phyloP scores from a whole-genome alignment of 2,888 invertebrate species.

The Philopedon plagiatum region DNA sequence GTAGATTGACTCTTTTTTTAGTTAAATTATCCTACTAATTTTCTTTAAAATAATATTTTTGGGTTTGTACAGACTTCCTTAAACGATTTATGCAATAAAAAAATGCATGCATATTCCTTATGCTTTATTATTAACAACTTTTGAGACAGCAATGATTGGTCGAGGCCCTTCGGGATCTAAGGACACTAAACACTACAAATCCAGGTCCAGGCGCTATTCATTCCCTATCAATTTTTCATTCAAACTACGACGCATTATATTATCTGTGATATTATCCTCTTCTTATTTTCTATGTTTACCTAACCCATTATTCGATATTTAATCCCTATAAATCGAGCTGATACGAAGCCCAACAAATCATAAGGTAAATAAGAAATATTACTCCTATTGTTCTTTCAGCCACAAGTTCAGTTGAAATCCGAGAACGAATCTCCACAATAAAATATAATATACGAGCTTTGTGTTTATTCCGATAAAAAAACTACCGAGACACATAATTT shows the following conservation, averaged over 20 bases:
- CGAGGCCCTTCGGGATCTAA: no score
- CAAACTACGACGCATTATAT: neutral
- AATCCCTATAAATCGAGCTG: slow-evolving; percentile 30
- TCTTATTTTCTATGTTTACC: slow-evolving; percentile 17
- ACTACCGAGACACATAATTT: slow-evolving; percentile 11
- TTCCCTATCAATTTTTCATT: neutral
- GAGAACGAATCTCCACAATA: slow-evolving; percentile 29
- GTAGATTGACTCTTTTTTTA: no score
- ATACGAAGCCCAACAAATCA: slow-evolving; percentile 31
- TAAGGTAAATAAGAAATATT: slow-evolving; percentile 30
- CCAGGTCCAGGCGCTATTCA: neutral
- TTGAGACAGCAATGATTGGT: no score
- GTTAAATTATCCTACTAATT: no score
- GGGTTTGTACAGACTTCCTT: no score
- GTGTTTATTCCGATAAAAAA: slow-evolving; percentile 23
- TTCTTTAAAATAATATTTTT: no score
- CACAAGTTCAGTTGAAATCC: slow-evolving; percentile 28
- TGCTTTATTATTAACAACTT: no score
- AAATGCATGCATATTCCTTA: no score
- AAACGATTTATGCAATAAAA: no score
- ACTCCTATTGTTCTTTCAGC: slow-evolving; percentile 32
- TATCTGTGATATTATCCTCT: neutral
- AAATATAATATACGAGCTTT: slow-evolving; percentile 26
- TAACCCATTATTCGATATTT: slow-evolving; percentile 30
- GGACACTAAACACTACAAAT: no score